These are phyloP conservation scores for Omphaloscelis lunosa DNA, from an alignment of 2,888 invertebrate genomes.

Conservation along the genomic window DNA sequence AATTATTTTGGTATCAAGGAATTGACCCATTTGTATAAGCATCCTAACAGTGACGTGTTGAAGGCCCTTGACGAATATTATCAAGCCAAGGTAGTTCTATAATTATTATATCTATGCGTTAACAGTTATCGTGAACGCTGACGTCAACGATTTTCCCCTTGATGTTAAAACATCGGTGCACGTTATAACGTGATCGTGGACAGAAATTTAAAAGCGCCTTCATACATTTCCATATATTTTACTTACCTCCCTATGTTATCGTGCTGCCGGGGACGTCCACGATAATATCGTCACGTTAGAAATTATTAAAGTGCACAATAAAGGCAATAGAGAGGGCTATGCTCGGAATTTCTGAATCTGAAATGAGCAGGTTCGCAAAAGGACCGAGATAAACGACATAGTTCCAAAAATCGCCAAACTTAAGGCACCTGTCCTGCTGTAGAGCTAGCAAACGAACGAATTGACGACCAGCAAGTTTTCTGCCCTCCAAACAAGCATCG, in stretches of 20 bases:
- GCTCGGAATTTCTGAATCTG: neutral
- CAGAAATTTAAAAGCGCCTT: too few relatives aligned
- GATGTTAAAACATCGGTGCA: too few relatives aligned
- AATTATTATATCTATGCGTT: too few relatives aligned
- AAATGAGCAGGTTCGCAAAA: neutral
- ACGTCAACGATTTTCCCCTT: too few relatives aligned
- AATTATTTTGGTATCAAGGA: conserved; percentile 94
- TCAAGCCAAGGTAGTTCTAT: conserved; percentile 93
- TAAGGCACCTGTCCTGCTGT: neutral
- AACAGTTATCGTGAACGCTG: too few relatives aligned
- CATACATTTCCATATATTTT: neutral
- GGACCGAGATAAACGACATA: neutral
- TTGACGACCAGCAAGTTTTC: neutral
- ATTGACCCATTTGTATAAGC: conserved; percentile 92
- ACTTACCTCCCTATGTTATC: neutral
- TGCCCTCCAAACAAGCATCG: neutral
- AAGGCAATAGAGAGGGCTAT: neutral
- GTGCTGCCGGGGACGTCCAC: neutral
- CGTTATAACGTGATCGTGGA: neutral
- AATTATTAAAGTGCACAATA: neutral
- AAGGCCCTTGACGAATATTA: conserved; percentile 92
- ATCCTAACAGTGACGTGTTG: conserved; percentile 93
- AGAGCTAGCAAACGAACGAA: too few relatives aligned
- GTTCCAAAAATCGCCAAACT: neutral
- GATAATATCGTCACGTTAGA: neutral